These are phyloP conservation scores for Paracyclopina nana DNA, from an alignment of 1,140 invertebrate genomes.

Conservation along the genomic window DNA sequence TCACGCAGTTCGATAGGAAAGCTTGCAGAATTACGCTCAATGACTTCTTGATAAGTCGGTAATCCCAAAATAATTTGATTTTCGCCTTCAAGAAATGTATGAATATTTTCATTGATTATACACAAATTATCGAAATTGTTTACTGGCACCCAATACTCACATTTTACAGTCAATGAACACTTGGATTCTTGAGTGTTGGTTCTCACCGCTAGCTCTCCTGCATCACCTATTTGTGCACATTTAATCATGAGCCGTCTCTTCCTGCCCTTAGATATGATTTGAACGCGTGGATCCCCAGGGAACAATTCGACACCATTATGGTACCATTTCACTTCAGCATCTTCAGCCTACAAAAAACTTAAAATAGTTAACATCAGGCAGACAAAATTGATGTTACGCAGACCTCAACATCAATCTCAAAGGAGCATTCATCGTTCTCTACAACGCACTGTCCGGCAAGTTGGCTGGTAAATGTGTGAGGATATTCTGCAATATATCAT, in stretches of 20 bases:
- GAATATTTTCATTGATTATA: background rate
- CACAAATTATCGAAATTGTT: slow-evolving; percentile 14
- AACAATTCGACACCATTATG: slow-evolving; percentile 17
- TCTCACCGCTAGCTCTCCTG: slow-evolving; percentile 67
- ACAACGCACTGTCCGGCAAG: slow-evolving; percentile 1
- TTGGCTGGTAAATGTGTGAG: slow-evolving; percentile 16
- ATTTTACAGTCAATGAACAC: slow-evolving; percentile 57
- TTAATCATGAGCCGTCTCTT: slow-evolving; percentile 82
- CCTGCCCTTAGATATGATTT: slow-evolving; percentile 44
- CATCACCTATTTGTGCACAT: slow-evolving; percentile 75
- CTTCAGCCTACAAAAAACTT: too few relatives aligned
- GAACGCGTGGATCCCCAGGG: slow-evolving; percentile 11
- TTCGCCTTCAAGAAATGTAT: slow-evolving; percentile 40
- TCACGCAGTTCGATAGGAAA: slow-evolving; percentile 84
- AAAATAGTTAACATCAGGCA: too few relatives aligned
- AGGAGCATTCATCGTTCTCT: slow-evolving; percentile 5
- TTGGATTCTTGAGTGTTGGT: slow-evolving; percentile 79
- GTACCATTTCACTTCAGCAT: slow-evolving; percentile 14
- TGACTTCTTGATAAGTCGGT: slow-evolving; percentile 57
- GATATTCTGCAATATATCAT: slow-evolving; percentile 14
- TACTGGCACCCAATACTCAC: slow-evolving; percentile 4
- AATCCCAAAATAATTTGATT: slow-evolving; percentile 93
- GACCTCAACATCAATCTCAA: slow-evolving; percentile 15
- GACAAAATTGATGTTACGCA: too few relatives aligned
- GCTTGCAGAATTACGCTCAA: slow-evolving; percentile 72